Conservation (phyloP, 1,140 invertebrate species). For the Euglossa dilemma region DNA sequence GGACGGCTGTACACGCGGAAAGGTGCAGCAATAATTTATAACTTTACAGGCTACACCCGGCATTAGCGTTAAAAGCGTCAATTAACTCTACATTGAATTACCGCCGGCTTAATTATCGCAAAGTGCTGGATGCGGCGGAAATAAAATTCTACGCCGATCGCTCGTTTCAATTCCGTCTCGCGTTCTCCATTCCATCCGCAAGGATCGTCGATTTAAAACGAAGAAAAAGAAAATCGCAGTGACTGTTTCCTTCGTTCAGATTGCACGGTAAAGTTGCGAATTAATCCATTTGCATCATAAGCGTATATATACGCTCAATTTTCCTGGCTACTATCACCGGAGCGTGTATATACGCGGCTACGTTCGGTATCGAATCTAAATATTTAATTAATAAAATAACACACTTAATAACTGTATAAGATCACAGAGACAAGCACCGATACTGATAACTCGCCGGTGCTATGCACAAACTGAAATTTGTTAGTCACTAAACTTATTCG, state of each 20-base stretch:
- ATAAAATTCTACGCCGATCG: neutral
- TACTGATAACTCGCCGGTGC: too few relatives aligned
- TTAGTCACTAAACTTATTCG: too few relatives aligned
- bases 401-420: too few relatives aligned
- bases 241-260: neutral
- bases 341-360: too few relatives aligned
- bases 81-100: slow-evolving; percentile 26
- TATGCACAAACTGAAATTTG: too few relatives aligned
- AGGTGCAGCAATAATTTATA: slow-evolving; percentile 18
- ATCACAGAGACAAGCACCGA: too few relatives aligned
- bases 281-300: too few relatives aligned
- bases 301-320: too few relatives aligned
- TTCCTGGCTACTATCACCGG: too few relatives aligned
- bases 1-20: neutral
- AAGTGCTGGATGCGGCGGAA: neutral
- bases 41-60: slow-evolving; percentile 10
- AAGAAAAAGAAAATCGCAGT: neutral
- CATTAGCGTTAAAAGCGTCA: slow-evolving; percentile 7
- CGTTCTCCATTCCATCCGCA: neutral
- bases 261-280: neutral
- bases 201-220: neutral
- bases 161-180: neutral
- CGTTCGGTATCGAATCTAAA: too few relatives aligned
- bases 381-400: too few relatives aligned
- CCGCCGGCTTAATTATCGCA: neutral